Percentiles rank a stretch among this genome's conserved stretches.
Conservation (phyloP, 1,140 invertebrate genomes). For the Sipha flava region DNA sequence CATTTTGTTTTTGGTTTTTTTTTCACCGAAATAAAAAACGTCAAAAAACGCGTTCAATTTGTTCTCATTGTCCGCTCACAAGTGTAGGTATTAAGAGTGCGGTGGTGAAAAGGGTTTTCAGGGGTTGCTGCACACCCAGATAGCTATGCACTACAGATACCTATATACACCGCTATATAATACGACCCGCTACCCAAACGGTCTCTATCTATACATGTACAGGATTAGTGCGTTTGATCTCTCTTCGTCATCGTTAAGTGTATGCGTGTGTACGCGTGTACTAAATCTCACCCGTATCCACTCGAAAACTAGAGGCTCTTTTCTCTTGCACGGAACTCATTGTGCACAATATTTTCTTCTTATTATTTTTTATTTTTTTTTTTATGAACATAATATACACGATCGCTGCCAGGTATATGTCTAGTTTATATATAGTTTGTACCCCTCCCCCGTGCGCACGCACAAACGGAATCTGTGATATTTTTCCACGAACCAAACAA, state of each 20-base stretch:
- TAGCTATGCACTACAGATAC: neutral
- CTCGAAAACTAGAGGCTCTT: neutral
- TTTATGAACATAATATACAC: neutral
- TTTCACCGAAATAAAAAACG: too few species aligned
- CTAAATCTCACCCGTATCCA: neutral
- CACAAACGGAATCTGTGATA: too few species aligned
- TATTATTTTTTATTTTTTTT: neutral
- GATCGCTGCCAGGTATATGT: too few species aligned
- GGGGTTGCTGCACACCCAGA: too few species aligned
- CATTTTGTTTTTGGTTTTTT: too few species aligned
- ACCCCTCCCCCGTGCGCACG: too few species aligned
- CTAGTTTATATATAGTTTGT: neutral
- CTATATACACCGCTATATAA: neutral
- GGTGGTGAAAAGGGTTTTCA: neutral
- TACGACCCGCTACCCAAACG: neutral
- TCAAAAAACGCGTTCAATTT: neutral
- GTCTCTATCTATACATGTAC: neutral
- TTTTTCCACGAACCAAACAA: too few species aligned
- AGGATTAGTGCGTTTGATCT: slow-evolving; percentile 5
- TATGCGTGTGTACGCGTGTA: neutral
- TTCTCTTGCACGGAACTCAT: neutral
- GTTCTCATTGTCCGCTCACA: neutral
- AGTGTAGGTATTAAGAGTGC: neutral
- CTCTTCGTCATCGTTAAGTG: neutral
- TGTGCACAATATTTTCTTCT: neutral